Conservation (phyloP, 2,113 vertebrate genomes). For the Protobothrops mucrosquamatus region DNA sequence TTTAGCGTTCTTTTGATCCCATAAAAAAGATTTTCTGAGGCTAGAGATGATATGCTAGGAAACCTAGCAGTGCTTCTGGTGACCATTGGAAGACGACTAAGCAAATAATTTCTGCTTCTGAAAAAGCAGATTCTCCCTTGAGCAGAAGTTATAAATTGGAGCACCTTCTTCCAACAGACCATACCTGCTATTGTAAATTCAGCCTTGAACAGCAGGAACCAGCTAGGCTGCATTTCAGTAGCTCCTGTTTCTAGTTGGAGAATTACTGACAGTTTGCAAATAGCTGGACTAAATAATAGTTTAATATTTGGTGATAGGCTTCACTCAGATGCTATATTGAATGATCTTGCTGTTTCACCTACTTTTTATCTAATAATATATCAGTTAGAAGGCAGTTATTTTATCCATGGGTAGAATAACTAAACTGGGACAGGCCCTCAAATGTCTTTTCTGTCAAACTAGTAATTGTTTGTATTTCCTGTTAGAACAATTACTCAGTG, state of each 20-base stretch:
- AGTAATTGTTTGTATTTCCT: conserved; percentile 77
- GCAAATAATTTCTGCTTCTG: neutral
- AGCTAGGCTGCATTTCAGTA: neutral
- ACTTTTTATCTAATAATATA: neutral
- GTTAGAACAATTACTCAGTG: neutral
- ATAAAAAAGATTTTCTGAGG: neutral
- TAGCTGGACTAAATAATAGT: neutral
- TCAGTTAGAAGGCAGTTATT: conserved; percentile 27
- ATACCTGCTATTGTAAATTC: neutral
- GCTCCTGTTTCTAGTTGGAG: neutral
- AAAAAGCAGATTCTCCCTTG: neutral
- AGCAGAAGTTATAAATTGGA: neutral
- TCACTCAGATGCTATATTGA: conserved; percentile 30
- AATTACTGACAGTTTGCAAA: neutral
- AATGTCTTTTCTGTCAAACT: conserved; percentile 74
- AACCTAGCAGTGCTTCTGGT: neutral
- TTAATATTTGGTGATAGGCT: no score
- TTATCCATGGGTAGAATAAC: conserved; percentile 73
- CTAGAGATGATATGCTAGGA: neutral
- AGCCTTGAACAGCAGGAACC: neutral
- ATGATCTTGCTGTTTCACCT: conserved; percentile 37
- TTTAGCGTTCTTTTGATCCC: neutral
- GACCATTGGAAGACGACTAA: neutral
- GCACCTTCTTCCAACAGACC: neutral
- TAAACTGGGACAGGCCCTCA: conserved; percentile 70